Evolutionary conservation across 2,888 invertebrate species (phyloP).

Genomic region (Synanthedon formicaeformis): DNA sequence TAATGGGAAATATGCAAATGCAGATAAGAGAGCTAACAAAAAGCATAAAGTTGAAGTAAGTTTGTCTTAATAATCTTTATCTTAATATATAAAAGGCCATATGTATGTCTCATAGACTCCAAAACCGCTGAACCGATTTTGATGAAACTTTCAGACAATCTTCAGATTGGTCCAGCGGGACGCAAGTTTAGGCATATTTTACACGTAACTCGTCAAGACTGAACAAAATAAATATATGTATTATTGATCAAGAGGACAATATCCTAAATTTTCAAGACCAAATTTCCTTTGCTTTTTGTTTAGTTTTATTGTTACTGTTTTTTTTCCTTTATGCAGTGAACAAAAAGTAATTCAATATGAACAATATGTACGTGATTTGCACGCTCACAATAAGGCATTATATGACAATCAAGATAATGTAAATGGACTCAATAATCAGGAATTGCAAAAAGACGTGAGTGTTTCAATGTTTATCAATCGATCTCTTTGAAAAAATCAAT

Average conservation of each 20-base stretch:
- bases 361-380: conserved; percentile 45
- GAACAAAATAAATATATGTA: not conserved
- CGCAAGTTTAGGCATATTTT: too few relatives aligned
- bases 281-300: not conserved
- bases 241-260: too few relatives aligned
- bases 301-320: not conserved
- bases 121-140: too few relatives aligned
- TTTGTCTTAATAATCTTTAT: too few relatives aligned
- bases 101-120: too few relatives aligned
- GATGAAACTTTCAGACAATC: too few relatives aligned
- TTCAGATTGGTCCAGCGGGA: too few relatives aligned
- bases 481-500: not conserved
- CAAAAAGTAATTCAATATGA: conserved; percentile 61
- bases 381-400: conserved; percentile 34
- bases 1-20: conserved; percentile 50
- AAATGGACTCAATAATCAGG: conserved; percentile 38
- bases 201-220: too few relatives aligned
- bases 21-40: conserved; percentile 55
- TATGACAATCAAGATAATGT: conserved; percentile 33
- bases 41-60: conserved; percentile 54
- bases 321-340: conserved; percentile 30
- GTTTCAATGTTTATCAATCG: not conserved
- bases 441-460: conserved; percentile 51
- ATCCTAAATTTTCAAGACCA: not conserved
- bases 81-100: too few relatives aligned